Conservation (phyloP, 2,113 vertebrate genomes). For the Illadopsis cleaveri region DNA sequence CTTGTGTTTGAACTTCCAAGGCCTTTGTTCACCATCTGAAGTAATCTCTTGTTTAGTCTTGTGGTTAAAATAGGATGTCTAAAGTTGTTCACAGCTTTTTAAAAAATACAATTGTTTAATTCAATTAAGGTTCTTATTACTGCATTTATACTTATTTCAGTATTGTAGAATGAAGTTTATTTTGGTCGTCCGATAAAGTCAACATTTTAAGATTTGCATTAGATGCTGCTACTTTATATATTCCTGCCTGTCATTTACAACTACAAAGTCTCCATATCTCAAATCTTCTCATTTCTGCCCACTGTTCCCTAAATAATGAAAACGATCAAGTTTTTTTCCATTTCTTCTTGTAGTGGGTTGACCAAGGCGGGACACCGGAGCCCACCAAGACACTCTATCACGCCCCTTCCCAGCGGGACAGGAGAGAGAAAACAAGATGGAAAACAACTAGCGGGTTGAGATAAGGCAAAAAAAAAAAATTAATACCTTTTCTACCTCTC, state of each 20-base stretch:
- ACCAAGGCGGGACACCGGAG: accelerated
- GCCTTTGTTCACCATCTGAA: background rate
- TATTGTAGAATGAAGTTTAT: background rate
- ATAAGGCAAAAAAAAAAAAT: background rate
- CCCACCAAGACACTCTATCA: background rate
- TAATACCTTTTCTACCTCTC: background rate
- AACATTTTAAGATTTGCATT: background rate
- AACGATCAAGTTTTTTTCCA: background rate
- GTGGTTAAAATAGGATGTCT: background rate
- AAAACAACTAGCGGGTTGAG: background rate
- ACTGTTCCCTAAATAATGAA: background rate
- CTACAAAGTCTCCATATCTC: background rate
- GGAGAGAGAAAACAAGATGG: background rate
- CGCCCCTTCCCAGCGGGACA: accelerated
- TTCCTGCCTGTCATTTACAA: background rate
- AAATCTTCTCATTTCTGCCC: background rate
- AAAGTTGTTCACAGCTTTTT: background rate
- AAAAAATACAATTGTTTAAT: background rate
- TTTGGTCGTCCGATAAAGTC: background rate
- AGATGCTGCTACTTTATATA: background rate
- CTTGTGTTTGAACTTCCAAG: background rate
- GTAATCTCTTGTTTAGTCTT: background rate
- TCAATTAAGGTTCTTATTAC: background rate
- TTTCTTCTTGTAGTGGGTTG: background rate
- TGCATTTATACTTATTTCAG: background rate